These are phyloP conservation scores for Nannospalax galili DNA, from an alignment of 2,113 vertebrate genomes.

Conservation along the genomic window DNA sequence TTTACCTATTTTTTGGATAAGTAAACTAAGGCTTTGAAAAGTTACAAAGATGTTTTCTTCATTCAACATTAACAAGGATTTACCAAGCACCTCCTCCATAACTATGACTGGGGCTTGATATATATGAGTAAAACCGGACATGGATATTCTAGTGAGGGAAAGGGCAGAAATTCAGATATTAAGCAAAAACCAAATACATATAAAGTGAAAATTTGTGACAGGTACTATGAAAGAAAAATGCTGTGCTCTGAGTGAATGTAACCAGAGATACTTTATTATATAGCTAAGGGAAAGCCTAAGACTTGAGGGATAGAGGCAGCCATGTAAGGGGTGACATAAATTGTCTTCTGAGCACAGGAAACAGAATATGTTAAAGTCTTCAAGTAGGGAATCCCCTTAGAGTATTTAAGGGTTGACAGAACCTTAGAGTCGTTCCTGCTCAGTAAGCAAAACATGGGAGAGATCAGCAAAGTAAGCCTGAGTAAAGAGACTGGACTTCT, in stretches of 20 bases:
- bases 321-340: neutral
- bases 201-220: neutral
- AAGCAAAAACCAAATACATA: slow-evolving; percentile 27
- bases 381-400: neutral
- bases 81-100: neutral
- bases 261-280: neutral
- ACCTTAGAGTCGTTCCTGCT: neutral
- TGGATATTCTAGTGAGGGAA: neutral
- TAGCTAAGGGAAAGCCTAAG: neutral
- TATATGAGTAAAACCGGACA: neutral
- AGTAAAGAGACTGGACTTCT: slow-evolving; percentile 1
- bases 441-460: neutral
- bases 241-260: neutral
- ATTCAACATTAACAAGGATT: slow-evolving; percentile 11
- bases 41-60: slow-evolving; percentile 1
- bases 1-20: slow-evolving; percentile 52
- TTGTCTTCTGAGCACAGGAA: neutral
- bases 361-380: neutral
- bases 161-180: slow-evolving; percentile 2
- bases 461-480: neutral
- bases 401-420: neutral
- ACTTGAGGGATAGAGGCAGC: neutral
- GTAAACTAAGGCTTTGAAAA: slow-evolving; percentile 35
- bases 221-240: neutral
- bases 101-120: neutral